Conservation (phyloP, 2,797 vertebrate genomes). For the Menidia menidia region DNA sequence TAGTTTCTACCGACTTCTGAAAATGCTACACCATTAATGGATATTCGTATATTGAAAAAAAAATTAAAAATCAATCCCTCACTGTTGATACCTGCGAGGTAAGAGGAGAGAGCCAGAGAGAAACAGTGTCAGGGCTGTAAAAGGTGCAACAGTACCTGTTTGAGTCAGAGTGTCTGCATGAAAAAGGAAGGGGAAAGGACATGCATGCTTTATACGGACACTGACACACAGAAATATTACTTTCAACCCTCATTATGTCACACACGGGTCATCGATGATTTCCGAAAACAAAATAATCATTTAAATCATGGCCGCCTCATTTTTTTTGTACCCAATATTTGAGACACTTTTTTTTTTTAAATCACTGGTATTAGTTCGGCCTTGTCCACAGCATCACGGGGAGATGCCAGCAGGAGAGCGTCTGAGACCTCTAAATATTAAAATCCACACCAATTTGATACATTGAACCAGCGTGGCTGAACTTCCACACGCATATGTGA, state of each 20-base stretch:
- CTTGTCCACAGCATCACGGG: too few relatives aligned
- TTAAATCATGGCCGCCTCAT: neutral
- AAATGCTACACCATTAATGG: slow-evolving; percentile 2
- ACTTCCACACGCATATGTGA: too few relatives aligned
- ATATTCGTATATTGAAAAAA: slow-evolving; percentile 2
- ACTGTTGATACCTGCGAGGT: neutral
- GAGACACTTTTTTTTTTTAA: neutral
- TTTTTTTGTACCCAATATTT: neutral
- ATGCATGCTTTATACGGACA: slow-evolving; percentile 64
- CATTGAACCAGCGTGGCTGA: too few relatives aligned
- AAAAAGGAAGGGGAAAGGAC: slow-evolving; percentile 68
- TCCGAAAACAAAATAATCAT: neutral
- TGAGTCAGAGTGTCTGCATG: slow-evolving; percentile 77
- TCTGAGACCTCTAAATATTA: neutral
- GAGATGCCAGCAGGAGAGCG: neutral
- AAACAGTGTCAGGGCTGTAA: slow-evolving; percentile 13
- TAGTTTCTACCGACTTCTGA: neutral
- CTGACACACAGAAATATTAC: slow-evolving; percentile 9
- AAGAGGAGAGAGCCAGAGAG: neutral
- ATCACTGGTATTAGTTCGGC: too few relatives aligned
- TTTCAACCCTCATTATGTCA: neutral
- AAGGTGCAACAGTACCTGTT: slow-evolving; percentile 72
- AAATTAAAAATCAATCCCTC: neutral
- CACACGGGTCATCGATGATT: neutral
- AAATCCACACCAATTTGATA: too few relatives aligned